A percentile compares a stretch with the other conserved stretches of the same genome.
phyloP scores from a whole-genome alignment of 2,797 vertebrate genomes.

The Myripristis murdjan region DNA sequence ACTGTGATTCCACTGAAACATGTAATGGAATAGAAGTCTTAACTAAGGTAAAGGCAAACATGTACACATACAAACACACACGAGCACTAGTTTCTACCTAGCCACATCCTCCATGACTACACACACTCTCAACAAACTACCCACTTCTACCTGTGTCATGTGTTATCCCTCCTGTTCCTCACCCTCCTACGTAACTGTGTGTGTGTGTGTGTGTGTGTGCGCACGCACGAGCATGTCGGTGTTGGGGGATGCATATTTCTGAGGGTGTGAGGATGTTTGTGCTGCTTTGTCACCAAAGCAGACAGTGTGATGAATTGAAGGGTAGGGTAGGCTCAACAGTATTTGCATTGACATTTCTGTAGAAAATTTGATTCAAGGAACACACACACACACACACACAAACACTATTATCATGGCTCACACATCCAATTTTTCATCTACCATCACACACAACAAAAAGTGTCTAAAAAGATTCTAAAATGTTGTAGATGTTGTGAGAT shows the following conservation, averaged over 20 bases:
- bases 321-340: conserved; percentile 12
- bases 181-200: neutral
- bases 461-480: too few species aligned
- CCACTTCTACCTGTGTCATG: neutral
- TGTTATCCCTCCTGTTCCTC: conserved; percentile 12
- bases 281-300: conserved; percentile 27
- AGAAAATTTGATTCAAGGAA: too few species aligned
- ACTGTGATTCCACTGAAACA: too few species aligned
- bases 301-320: conserved; percentile 12
- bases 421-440: too few species aligned
- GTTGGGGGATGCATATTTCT: too few species aligned
- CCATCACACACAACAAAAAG: neutral
- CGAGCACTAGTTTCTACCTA: conserved; percentile 15
- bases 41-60: too few species aligned
- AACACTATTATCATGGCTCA: neutral
- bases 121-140: conserved; percentile 35
- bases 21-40: too few species aligned
- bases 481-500: too few species aligned
- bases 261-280: neutral
- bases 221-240: too few species aligned
- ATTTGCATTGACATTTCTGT: neutral
- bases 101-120: neutral
- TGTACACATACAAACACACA: conserved; percentile 11
- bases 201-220: neutral
- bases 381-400: neutral